Conservation (phyloP, 2,888 invertebrate genomes). For the Nycteola revayana region DNA sequence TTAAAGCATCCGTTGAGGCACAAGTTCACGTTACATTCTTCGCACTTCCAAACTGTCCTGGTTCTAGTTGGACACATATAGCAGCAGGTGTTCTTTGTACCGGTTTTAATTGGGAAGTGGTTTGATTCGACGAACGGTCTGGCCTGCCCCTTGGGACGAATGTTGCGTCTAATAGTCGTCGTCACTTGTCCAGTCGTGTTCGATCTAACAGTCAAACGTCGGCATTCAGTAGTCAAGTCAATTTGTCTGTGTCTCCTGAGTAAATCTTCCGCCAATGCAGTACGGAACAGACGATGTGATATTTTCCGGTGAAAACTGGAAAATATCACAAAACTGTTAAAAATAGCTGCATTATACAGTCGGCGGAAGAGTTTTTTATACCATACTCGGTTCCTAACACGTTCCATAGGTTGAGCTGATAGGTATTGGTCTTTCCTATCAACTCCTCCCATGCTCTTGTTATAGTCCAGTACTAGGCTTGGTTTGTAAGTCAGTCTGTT, state of each 20-base stretch:
- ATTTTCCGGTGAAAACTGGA: too few relatives aligned
- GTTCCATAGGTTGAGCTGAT: too few relatives aligned
- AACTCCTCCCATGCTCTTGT: too few relatives aligned
- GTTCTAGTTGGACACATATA: conserved; percentile 14
- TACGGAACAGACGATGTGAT: too few relatives aligned
- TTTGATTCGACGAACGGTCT: conserved; percentile 5
- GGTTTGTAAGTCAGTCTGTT: conserved; percentile 1
- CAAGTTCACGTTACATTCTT: conserved; percentile 17
- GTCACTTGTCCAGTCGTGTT: conserved; percentile 3
- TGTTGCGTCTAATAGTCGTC: background rate
- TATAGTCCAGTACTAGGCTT: too few relatives aligned
- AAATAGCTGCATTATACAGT: too few relatives aligned
- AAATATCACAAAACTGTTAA: too few relatives aligned
- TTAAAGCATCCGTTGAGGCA: background rate
- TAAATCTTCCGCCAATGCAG: too few relatives aligned
- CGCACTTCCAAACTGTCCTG: conserved; percentile 26
- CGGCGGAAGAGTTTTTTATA: too few relatives aligned
- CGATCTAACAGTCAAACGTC: conserved; percentile 2
- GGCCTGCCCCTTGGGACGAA: conserved; percentile 4
- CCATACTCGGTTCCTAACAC: too few relatives aligned
- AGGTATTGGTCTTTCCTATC: too few relatives aligned
- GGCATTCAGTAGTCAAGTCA: conserved; percentile 18
- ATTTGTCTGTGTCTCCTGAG: too few relatives aligned
- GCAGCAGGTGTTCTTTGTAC: conserved; percentile 13
- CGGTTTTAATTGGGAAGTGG: conserved; percentile 22